These are phyloP conservation scores for Mungos mungo DNA, from an alignment of 2,113 vertebrate genomes.

Conservation along the genomic window DNA sequence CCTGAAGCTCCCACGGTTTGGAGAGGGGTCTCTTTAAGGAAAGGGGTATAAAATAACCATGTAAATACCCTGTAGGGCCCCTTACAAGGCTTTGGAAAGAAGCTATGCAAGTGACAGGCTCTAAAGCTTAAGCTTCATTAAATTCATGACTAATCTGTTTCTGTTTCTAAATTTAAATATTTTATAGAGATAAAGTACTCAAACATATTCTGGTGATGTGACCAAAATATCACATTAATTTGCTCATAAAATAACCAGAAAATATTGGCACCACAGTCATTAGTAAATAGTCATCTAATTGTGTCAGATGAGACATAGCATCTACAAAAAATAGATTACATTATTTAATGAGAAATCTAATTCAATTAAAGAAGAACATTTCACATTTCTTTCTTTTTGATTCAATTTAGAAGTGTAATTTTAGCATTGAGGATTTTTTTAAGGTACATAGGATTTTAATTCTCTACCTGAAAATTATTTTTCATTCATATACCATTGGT, in stretches of 20 bases:
- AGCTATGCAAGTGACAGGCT: neutral
- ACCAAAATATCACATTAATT: slow-evolving; percentile 1
- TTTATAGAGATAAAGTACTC: neutral
- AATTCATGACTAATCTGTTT: neutral
- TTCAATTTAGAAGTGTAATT: slow-evolving; percentile 34
- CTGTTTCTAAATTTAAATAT: slow-evolving; percentile 42
- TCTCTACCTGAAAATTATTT: slow-evolving; percentile 9
- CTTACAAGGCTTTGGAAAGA: neutral
- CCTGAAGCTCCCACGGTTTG: neutral
- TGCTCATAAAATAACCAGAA: slow-evolving; percentile 25
- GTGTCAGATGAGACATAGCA: neutral
- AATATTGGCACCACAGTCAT: neutral
- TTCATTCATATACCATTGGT: slow-evolving; percentile 3
- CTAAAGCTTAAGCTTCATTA: neutral
- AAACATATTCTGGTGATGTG: neutral
- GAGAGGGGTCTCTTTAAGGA: neutral
- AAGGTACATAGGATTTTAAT: slow-evolving; percentile 33
- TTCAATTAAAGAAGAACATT: neutral
- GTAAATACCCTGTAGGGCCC: neutral
- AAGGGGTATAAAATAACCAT: neutral
- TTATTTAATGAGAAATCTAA: neutral
- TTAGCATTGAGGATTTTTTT: slow-evolving; percentile 24
- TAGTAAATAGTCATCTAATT: neutral
- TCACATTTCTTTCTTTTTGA: slow-evolving; percentile 18
- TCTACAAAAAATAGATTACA: slow-evolving; percentile 25